Conservation (phyloP, 2,797 vertebrate genomes). For the Manis pentadactyla region DNA sequence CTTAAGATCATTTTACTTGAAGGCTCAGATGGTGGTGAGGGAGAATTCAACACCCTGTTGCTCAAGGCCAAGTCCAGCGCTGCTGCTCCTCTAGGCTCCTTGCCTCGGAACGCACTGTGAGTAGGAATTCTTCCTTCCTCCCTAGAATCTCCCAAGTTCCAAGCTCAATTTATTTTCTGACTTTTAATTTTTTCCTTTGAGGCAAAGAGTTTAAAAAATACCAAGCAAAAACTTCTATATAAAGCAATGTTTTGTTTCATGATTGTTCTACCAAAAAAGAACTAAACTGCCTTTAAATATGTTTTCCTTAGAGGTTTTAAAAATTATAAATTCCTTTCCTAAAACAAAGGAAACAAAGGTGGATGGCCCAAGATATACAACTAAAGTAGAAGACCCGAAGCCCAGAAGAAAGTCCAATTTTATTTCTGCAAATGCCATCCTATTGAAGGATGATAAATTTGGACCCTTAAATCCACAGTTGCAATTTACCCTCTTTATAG, state of each 20-base stretch:
- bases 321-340: not conserved
- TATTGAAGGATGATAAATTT: not conserved
- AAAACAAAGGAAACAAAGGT: constrained; percentile 18
- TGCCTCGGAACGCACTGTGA: not conserved
- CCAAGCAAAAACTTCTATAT: not conserved
- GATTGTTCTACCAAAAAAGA: not conserved
- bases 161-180: not conserved
- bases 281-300: not conserved
- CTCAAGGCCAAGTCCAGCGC: not conserved
- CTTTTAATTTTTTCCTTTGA: constrained; percentile 2
- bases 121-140: not conserved
- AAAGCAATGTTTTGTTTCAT: not conserved
- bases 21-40: too few species aligned
- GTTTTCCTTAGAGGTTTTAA: not conserved
- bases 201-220: not conserved
- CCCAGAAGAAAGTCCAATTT: not conserved
- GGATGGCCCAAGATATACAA: not conserved
- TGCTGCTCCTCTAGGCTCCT: too few species aligned
- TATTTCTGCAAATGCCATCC: not conserved
- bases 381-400: not conserved
- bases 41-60: not conserved
- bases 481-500: not conserved
- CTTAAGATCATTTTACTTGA: not conserved
- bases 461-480: not conserved
- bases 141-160: not conserved